Evolutionary conservation across 2,888 invertebrate species (phyloP).

Genomic region (Mimachlamys varia): DNA sequence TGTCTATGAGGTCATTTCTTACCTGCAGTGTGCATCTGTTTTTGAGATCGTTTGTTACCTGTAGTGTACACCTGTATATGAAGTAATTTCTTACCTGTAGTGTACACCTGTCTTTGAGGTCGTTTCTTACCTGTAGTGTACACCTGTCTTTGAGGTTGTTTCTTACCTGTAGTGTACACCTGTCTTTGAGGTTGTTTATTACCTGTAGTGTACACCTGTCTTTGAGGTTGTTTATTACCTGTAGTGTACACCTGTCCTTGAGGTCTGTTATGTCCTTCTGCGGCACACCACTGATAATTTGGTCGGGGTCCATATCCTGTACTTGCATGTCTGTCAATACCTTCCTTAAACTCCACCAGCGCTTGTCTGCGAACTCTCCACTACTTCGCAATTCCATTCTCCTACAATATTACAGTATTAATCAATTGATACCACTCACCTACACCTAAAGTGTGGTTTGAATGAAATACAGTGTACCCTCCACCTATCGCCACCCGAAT

Average conservation of each 20-base stretch:
- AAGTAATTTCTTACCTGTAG: not conserved
- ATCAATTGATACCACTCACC: too few species aligned
- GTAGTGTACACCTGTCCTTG: slow-evolving; percentile 45
- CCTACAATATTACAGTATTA: not conserved
- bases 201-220: not conserved
- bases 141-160: not conserved
- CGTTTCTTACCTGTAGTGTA: not conserved
- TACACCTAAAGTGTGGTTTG: too few species aligned
- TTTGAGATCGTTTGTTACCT: too few species aligned
- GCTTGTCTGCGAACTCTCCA: slow-evolving; percentile 37
- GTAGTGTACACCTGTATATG: not conserved
- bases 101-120: not conserved
- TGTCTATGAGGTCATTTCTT: too few species aligned
- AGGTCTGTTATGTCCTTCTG: slow-evolving; percentile 44
- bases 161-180: not conserved
- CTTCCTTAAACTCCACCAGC: slow-evolving; percentile 62
- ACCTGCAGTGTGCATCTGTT: too few species aligned
- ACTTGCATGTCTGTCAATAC: slow-evolving; percentile 60
- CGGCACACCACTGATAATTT: slow-evolving; percentile 43
- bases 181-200: not conserved
- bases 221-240: slow-evolving; percentile 44
- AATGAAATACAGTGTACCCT: too few species aligned
- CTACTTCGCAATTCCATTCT: not conserved
- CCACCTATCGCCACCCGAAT: too few species aligned
- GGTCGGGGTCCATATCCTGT: slow-evolving; percentile 50